phyloP scores from a whole-genome alignment of 2,888 invertebrate species.

The Hyalella azteca region DNA sequence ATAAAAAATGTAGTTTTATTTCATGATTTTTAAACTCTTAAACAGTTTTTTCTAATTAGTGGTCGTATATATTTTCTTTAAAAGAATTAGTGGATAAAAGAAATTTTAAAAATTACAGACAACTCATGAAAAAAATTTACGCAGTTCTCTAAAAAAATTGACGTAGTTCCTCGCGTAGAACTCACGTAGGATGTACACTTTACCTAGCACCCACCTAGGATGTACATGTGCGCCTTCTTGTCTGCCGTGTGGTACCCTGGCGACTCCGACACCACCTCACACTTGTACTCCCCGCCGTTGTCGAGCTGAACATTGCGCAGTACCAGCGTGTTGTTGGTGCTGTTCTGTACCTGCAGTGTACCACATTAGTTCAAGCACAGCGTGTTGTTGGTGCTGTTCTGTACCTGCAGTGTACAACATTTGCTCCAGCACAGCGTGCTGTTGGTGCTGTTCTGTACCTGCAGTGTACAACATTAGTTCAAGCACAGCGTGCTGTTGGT shows the following conservation, averaged over 20 bases:
- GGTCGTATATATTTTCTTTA: no score
- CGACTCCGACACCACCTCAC: neutral
- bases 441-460: neutral
- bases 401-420: neutral
- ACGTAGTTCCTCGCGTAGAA: no score
- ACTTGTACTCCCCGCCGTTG: constrained; percentile 31
- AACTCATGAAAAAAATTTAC: no score
- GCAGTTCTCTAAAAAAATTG: no score
- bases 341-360: neutral
- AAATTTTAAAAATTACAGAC: no score
- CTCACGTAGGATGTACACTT: no score
- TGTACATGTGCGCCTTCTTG: neutral
- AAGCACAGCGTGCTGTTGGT: neutral
- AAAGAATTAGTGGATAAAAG: no score
- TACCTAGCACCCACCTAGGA: neutral
- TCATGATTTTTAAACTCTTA: no score
- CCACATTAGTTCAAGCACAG: neutral
- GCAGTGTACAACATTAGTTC: neutral
- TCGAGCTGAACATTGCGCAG: neutral
- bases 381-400: neutral
- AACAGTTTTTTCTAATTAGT: no score
- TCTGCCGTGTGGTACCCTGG: constrained; percentile 18
- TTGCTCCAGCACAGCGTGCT: neutral
- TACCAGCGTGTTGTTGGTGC: neutral
- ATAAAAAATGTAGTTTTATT: no score